Percentiles rank a stretch among this genome's conserved stretches.
phyloP scores from a whole-genome alignment of 2,888 invertebrate genomes.

The Barypeithes pellucidus region DNA sequence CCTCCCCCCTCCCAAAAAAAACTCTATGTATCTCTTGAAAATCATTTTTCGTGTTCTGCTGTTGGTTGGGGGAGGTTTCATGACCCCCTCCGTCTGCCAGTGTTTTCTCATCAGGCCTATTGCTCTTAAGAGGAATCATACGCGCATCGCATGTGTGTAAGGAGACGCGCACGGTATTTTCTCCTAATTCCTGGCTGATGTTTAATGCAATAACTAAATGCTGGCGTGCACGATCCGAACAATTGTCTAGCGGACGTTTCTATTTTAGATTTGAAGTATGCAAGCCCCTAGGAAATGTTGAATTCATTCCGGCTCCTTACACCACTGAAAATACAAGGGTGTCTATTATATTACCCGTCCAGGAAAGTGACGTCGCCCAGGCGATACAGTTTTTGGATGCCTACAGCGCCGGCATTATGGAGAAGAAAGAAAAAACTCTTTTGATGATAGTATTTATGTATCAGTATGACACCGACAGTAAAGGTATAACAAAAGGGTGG shows the following conservation, averaged over 20 bases:
- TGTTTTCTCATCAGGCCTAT: too few species aligned
- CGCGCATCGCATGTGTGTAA: too few species aligned
- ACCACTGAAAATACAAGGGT: conserved; percentile 94
- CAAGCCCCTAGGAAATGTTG: conserved; percentile 89
- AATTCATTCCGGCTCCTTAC: conserved; percentile 93
- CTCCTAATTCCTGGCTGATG: too few species aligned
- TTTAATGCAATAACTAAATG: too few species aligned
- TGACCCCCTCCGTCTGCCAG: too few species aligned
- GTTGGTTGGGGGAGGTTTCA: too few species aligned
- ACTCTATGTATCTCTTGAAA: too few species aligned
- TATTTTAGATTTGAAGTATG: conserved; percentile 81
- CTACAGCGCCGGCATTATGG: conserved; percentile 77
- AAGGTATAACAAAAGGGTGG: conserved; percentile 69
- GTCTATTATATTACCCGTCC: conserved; percentile 82
- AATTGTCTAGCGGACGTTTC: neutral
- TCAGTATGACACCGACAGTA: conserved; percentile 76
- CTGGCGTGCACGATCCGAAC: too few species aligned
- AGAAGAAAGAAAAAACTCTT: conserved; percentile 85
- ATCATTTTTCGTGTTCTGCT: too few species aligned
- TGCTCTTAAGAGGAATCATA: too few species aligned
- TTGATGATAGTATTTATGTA: conserved; percentile 84
- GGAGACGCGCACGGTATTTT: too few species aligned
- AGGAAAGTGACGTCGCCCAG: conserved; percentile 73
- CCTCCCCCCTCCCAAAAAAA: too few species aligned
- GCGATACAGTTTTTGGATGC: conserved; percentile 80